Base-by-base conservation (phyloP, 2,113 vertebrate genomes). In the Zosterops lateralis region DNA sequence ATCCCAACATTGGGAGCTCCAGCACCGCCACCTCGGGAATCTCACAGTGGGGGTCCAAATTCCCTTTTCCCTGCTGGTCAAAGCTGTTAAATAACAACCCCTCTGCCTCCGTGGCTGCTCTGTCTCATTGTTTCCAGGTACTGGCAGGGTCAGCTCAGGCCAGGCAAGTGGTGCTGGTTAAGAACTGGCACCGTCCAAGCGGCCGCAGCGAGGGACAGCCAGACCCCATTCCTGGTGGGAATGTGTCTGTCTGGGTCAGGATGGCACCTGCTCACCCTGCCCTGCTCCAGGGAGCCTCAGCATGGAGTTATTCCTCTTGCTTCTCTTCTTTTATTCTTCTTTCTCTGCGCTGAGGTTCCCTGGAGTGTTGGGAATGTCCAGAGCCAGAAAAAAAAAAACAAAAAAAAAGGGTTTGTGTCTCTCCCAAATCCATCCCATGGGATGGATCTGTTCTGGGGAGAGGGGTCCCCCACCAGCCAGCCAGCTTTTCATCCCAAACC, bases 91-190 rank as follows among this genome's bases (percentile, higher is more conserved):
- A 66, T 67, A 90, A 92, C 54, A 38, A 7, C 3, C 10, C 57
- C n/a, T 76, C 29, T 51, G 64, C 61, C 81, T 88, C 71, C 3
- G 10, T 83, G 90, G 87, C 85, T 58, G 48, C 72, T 90, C 45
- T 58, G 20, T 13, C 89, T 94, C 65, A 54, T 95, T 83, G 85
- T 32, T 88, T 92, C 94, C 91, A 95, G 90, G 91, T 93, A 79
- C 54, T 2, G 5, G 44, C 5, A 0, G 53, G 91, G 91, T 96
- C 95, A 91, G 79, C 88, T 53, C 64, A n/a, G 95, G 94, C 79
- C 91, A 8, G 24, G 92, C 91, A 45, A 93, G 65, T 93, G 94
- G 82, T 75, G 64, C 71, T 95, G 87, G 40, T 95, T 95, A 96
- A 58, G n/a, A 53, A 1, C 82, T 93, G 95, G 91, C 87, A 53